Evolutionary conservation across 2,888 invertebrate genomes (phyloP).

Genomic region (Harpalus rubripes): DNA sequence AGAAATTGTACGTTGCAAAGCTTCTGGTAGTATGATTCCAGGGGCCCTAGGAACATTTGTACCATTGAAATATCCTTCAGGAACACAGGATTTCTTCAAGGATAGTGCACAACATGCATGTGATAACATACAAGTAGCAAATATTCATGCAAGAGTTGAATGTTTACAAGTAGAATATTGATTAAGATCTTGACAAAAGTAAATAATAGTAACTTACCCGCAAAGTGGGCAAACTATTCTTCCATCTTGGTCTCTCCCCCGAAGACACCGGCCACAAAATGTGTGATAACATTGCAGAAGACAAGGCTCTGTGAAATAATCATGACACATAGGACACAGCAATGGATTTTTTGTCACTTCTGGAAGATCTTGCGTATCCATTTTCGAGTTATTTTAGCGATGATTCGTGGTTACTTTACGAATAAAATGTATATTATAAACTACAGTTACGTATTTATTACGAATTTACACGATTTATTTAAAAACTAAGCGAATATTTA

Average conservation of each 20-base stretch:
- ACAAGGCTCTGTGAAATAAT: conserved; percentile 85
- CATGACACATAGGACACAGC: conserved; percentile 84
- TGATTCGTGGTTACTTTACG: conserved; percentile 24
- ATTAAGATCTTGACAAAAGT: conserved; percentile 50
- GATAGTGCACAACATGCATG: background rate
- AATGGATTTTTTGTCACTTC: conserved; percentile 81
- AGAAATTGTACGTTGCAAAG: conserved; percentile 57
- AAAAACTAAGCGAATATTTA: conserved; percentile 52
- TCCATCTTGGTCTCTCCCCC: conserved; percentile 81
- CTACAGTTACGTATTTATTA: conserved; percentile 41
- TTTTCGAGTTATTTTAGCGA: conserved; percentile 69
- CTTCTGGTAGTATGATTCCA: conserved; percentile 56
- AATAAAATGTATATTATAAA: conserved; percentile 27
- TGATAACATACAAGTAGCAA: conserved; percentile 33
- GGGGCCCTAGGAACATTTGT: conserved; percentile 52
- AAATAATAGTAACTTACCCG: conserved; percentile 78
- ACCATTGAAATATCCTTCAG: conserved; percentile 17
- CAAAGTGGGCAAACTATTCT: conserved; percentile 84
- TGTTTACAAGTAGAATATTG: conserved; percentile 25
- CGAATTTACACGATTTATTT: conserved; percentile 26
- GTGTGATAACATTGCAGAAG: conserved; percentile 85
- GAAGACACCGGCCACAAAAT: conserved; percentile 84
- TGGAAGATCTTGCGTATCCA: conserved; percentile 75
- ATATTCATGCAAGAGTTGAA: conserved; percentile 9
- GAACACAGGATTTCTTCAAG: conserved; percentile 1